Base-by-base conservation (phyloP, 2,888 invertebrate genomes). In the Zele albiditarsus region DNA sequence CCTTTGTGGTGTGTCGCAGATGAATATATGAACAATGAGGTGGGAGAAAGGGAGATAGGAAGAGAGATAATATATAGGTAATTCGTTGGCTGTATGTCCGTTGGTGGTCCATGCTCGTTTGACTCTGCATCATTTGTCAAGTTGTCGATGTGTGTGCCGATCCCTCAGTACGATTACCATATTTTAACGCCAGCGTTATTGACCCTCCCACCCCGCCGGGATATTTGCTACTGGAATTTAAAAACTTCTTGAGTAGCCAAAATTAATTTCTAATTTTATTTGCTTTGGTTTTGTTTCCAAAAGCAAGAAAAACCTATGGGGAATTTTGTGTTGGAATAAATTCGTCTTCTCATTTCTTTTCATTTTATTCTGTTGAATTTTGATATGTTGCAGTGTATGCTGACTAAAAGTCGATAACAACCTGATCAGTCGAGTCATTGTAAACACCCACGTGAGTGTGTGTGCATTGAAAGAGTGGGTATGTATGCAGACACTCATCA, bases 151-250 rank as follows among this genome's bases (percentile, higher is more conserved):
- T 84, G 88, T 87, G 72, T 58, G 88, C 87, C 86, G 88, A 89
- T 89, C 86, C 83, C 80, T 85, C 83, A 79, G 84, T 86, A 84
- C 86, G 87, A 89, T 88, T 88, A 88, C 84, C 88, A 89, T 89
- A 88, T 89, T 89, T 89, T 88, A 89, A 89, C 88, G 88, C 89
- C 88, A 87, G 79, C 86, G 81, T 86, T 86, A 87, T 87, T 87
- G 86, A 85, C 75, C 81, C 80, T 80, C 28, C 28, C 75, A 80
- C 80, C 81, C 28, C 28, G 82, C 80, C 82, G 82, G 71, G 78
- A 77, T 77, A 28, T 20, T 82, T 82, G 88, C 89, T 88, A 89
- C 89, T 80, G 89, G 85, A 88, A 87, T 88, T 83, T 38, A 12
- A 38, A 38, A 38, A 38, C 38, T 38, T 12, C 38, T 38, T 38